Base-by-base conservation (phyloP, 2,113 vertebrate species). In the Crotalus tigris region DNA sequence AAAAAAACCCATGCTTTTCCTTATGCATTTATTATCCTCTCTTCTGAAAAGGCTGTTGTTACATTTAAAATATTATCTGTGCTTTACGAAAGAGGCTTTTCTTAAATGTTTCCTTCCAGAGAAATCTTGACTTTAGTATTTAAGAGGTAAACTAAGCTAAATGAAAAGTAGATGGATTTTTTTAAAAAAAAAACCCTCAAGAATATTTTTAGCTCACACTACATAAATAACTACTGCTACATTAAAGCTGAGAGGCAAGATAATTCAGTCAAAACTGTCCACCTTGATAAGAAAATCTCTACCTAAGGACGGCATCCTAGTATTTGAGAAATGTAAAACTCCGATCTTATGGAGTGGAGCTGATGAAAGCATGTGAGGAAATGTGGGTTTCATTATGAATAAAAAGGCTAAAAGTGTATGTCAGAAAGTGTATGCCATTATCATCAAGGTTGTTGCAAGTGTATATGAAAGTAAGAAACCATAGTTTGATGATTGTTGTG, bases 31-130 rank as follows among this genome's bases (percentile, higher is more conserved):
- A 0, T 94, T 96, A 95, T 96, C 95, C 94, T 92, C 93, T 96
- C 85, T 90, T 87, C 55, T 87, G n/a, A 90, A 90, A 81, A 90
- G 75, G 86, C 88, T 69, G 59, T 92, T 69, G 92, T 96, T 96
- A 95, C 93, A 89, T 96, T 96, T 96, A 94, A 95, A 95, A 97
- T 95, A 96, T 97, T 95, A 97, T 96, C 95, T 94, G 94, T 95
- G 95, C 96, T 96, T 96, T 95, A 95, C 61, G 24, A 96, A 96
- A 96, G 95, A 95, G 94, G 96, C 93, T 97, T 96, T 95, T 89
- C n/a, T 87, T 53, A 90, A 94, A 26, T 85, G 93, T 85, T 96
- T 94, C 91, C 94, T 85, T n/a, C 44, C 33, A 55, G 93, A 95
- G 94, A 96, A 95, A 93, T 94, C 95, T 95, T 92, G 33, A 94